Conservation (phyloP, 2,888 invertebrate genomes). For the Azorinus chamasolen region DNA sequence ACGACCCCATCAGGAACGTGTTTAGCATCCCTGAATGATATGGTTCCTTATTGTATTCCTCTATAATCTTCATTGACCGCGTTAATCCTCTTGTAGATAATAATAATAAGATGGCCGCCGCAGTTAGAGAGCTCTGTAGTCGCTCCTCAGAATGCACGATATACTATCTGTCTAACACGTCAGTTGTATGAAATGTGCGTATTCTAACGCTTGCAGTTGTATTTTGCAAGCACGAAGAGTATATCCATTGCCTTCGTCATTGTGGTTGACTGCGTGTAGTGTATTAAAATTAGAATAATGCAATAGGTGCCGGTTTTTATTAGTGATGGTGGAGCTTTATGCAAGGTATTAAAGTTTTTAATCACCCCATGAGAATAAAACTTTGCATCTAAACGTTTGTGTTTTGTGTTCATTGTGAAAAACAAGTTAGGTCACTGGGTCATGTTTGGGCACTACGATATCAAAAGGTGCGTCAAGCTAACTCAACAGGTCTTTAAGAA, state of each 20-base stretch:
- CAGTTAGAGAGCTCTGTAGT: not conserved
- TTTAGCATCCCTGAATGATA: not conserved
- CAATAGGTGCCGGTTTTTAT: too few species aligned
- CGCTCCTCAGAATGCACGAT: slow-evolving; percentile 43
- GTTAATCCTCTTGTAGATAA: not conserved
- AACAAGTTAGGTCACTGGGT: slow-evolving; percentile 32
- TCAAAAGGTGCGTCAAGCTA: slow-evolving; percentile 19
- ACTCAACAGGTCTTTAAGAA: not conserved
- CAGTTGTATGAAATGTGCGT: slow-evolving; percentile 60
- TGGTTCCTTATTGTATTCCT: too few species aligned
- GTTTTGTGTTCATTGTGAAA: not conserved
- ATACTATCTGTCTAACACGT: slow-evolving; percentile 40
- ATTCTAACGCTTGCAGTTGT: slow-evolving; percentile 43
- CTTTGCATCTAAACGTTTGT: slow-evolving; percentile 20
- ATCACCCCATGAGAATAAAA: slow-evolving; percentile 69
- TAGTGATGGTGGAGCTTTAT: too few species aligned
- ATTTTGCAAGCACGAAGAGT: too few species aligned
- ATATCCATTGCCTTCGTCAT: not conserved
- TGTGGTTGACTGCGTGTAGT: slow-evolving; percentile 39
- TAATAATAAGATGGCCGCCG: slow-evolving; percentile 52
- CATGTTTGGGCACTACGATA: slow-evolving; percentile 55
- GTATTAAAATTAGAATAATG: slow-evolving; percentile 6
- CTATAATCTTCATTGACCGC: too few species aligned
- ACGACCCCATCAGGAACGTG: slow-evolving; percentile 7
- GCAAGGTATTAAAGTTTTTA: too few species aligned